Evolutionary conservation across 1,140 invertebrate species (phyloP).

Genomic region (Caerostris darwini): DNA sequence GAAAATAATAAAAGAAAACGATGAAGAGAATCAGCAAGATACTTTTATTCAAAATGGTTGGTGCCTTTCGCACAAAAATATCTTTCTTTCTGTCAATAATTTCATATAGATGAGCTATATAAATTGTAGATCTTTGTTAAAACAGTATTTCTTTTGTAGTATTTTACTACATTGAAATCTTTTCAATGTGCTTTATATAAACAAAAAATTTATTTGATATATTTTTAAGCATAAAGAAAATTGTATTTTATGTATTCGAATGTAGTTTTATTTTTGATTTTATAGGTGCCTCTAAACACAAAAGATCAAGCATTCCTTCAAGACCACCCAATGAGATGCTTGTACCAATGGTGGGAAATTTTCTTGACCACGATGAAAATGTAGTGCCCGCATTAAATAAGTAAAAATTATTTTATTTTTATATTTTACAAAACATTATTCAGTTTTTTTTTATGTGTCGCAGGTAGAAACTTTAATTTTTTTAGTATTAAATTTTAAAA

Average conservation of each 20-base stretch:
- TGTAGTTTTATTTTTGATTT: not conserved
- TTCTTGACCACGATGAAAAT: constrained; percentile 63
- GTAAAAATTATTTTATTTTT: constrained; percentile 42
- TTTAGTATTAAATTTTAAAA: too few relatives aligned
- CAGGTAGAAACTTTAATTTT: too few relatives aligned
- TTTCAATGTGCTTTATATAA: too few relatives aligned
- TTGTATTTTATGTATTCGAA: not conserved
- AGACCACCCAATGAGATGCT: constrained; percentile 60
- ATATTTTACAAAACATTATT: not conserved
- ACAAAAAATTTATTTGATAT: not conserved
- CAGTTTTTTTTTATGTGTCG: too few relatives aligned
- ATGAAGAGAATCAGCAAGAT: constrained; percentile 1
- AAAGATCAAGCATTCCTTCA: not conserved
- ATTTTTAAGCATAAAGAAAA: not conserved
- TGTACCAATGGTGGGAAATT: constrained; percentile 73
- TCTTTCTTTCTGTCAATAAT: too few relatives aligned
- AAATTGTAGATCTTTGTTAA: too few relatives aligned
- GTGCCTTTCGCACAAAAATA: not conserved
- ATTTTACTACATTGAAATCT: too few relatives aligned
- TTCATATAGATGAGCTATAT: too few relatives aligned
- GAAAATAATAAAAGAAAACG: constrained; percentile 63
- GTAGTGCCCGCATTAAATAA: constrained; percentile 72
- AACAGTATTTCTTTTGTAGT: too few relatives aligned
- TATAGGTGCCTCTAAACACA: not conserved
- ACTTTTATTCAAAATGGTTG: not conserved